Evolutionary conservation across 2,113 vertebrate species (phyloP), one percentile per base, ranked within the genome.

Genomic region (Malurus cyaneus): DNA sequence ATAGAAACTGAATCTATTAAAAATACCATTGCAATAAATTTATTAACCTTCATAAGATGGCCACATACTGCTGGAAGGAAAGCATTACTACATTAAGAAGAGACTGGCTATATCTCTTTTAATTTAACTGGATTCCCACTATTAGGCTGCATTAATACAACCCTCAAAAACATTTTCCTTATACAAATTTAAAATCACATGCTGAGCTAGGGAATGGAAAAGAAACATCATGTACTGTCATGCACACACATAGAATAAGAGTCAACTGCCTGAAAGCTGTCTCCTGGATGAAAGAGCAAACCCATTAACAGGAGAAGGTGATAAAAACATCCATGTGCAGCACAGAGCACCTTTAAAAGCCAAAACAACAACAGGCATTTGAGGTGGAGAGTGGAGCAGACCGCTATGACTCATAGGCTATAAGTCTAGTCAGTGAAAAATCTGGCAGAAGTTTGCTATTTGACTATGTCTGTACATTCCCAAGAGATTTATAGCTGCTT

Each of bases 401-500:
- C 79, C 28, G 0, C 80, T 79, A 87, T 92, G 94, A 96, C 67
- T 97, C 92, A 96, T 31, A 77, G 42, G 49, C 87, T 86, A 3
- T 66, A 91, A 93, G 79, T 89, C 80, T 95, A 91, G 79, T 89
- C 91, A 59, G 69, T 53, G 93, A 86, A 96, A 96, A 93, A 86
- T 57, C 64, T 88, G 76, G 84, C 93, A 97, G 81, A 91, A 94
- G 59, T 36, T 41, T 47, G 42, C 86, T 79, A 72, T 89, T 96
- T 79, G 92, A 94, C 80, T 95, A 39, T 50, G 60, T 81, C 93
- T 96, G 77, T 86, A 57, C 71, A 66, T 74, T 96, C 94, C 87
- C 89, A 59, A 80, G 80, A 95, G 93, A 96, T 92, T 95, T 93
- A 96, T 91, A 95, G 85, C 73, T 82, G 86, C 91, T 96, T 94